Evolutionary conservation across 2,113 vertebrate genomes (phyloP).

Genomic region (Canis aureus): DNA sequence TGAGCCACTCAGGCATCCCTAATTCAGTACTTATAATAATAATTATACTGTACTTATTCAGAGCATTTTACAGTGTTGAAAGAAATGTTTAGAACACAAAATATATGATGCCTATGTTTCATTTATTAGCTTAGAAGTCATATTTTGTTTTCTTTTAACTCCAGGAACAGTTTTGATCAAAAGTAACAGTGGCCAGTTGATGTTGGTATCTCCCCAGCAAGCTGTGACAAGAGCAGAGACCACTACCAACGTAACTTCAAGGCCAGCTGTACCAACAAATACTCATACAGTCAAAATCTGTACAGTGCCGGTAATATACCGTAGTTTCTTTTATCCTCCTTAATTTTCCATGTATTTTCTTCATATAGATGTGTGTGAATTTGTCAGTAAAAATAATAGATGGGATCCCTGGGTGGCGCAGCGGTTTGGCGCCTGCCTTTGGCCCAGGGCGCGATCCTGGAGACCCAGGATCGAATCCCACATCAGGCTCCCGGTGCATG

Average conservation of each 20-base stretch:
- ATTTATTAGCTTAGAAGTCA: slow-evolving; percentile 40
- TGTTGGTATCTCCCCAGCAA: slow-evolving; percentile 97
- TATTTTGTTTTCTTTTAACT: slow-evolving; percentile 69
- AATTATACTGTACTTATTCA: neutral
- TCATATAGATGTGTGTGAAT: neutral
- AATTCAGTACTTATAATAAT: too few species aligned
- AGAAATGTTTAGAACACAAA: slow-evolving; percentile 41
- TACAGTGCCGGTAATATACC: slow-evolving; percentile 88
- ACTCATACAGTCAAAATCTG: slow-evolving; percentile 86
- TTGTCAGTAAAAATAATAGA: slow-evolving; percentile 46
- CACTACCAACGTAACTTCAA: slow-evolving; percentile 83
- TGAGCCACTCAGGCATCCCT: too few species aligned
- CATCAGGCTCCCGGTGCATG: too few species aligned
- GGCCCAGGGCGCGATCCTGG: too few species aligned
- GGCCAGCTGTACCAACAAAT: slow-evolving; percentile 74
- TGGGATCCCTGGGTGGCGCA: too few species aligned
- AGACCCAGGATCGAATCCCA: too few species aligned
- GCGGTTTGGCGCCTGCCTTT: too few species aligned
- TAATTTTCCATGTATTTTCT: neutral
- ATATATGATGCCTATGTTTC: neutral
- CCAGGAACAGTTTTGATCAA: slow-evolving; percentile 96
- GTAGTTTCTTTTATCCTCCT: neutral
- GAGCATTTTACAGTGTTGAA: neutral
- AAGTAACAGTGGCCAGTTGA: slow-evolving; percentile 95
- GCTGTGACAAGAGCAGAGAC: slow-evolving; percentile 89